Conservation (phyloP, 1,140 invertebrate species). For the Camponotus floridanus region DNA sequence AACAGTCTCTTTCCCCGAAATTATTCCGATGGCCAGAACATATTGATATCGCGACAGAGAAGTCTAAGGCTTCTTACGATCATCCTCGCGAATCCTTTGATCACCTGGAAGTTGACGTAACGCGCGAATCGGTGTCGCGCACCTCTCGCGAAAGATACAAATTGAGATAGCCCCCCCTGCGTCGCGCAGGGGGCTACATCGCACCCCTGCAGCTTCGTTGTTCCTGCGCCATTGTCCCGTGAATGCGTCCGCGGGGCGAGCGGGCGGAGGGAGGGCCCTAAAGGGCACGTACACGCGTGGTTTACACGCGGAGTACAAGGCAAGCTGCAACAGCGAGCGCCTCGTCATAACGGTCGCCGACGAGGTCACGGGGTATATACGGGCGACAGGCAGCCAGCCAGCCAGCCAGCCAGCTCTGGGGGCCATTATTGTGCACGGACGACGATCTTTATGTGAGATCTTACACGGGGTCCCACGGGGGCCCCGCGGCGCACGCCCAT, state of each 20-base stretch:
- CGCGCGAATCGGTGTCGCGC: conserved; percentile 28
- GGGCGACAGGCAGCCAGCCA: conserved; percentile 71
- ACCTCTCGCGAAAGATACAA: conserved; percentile 63
- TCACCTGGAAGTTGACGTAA: conserved; percentile 24
- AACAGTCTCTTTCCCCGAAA: neutral
- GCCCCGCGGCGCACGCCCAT: conserved; percentile 77
- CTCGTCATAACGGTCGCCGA: conserved; percentile 80
- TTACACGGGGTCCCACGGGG: conserved; percentile 75
- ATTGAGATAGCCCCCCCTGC: conserved; percentile 59
- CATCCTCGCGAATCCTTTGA: conserved; percentile 12
- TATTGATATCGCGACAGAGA: neutral
- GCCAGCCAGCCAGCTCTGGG: conserved; percentile 51
- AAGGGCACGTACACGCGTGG: conserved; percentile 63
- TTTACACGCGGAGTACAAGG: conserved; percentile 64
- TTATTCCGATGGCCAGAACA: neutral
- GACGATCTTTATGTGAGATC: conserved; percentile 82
- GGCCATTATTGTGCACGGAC: conserved; percentile 74
- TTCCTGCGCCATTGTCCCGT: conserved; percentile 71
- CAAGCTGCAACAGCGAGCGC: conserved; percentile 70
- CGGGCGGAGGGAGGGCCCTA: conserved; percentile 49
- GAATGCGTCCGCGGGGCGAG: conserved; percentile 47
- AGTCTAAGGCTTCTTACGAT: neutral
- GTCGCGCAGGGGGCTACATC: conserved; percentile 65
- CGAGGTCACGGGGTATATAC: conserved; percentile 73
- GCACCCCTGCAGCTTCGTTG: conserved; percentile 70